Conservation (phyloP, 23 tunicate species). For the Halocynthia roretzi region DNA sequence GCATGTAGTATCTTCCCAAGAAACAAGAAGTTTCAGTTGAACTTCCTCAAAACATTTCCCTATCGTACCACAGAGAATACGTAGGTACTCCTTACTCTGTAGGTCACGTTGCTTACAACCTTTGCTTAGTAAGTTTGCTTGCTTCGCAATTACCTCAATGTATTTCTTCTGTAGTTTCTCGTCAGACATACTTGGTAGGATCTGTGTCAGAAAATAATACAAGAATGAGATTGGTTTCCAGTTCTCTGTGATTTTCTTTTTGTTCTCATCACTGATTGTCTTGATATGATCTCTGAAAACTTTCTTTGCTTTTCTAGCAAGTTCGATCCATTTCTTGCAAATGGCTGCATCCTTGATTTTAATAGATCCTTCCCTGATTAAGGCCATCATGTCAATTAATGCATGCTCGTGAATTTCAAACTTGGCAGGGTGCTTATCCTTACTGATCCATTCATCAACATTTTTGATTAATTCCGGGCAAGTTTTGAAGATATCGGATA, state of each 20-base stretch:
- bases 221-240: constrained; percentile 31
- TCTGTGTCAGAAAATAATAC: constrained; percentile 33
- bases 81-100: constrained; percentile 14
- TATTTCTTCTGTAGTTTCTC: constrained; percentile 10
- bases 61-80: background rate
- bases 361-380: constrained; percentile 9
- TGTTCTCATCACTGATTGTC: background rate
- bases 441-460: constrained; percentile 9
- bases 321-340: constrained; percentile 35
- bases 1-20: background rate
- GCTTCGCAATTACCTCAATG: constrained; percentile 22
- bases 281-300: background rate
- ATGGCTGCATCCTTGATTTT: constrained; percentile 12
- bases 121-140: constrained; percentile 24
- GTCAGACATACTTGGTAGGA: constrained; percentile 30
- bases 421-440: background rate
- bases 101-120: constrained; percentile 29
- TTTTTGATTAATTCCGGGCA: background rate
- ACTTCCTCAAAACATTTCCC: background rate
- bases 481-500: constrained; percentile 6
- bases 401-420: constrained; percentile 9
- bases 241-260: background rate
- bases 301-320: constrained; percentile 5
- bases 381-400: constrained; percentile 4
- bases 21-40: background rate